phyloP scores from a whole-genome alignment of 1,140 invertebrate species.

The Trinorchestia longiramus region DNA sequence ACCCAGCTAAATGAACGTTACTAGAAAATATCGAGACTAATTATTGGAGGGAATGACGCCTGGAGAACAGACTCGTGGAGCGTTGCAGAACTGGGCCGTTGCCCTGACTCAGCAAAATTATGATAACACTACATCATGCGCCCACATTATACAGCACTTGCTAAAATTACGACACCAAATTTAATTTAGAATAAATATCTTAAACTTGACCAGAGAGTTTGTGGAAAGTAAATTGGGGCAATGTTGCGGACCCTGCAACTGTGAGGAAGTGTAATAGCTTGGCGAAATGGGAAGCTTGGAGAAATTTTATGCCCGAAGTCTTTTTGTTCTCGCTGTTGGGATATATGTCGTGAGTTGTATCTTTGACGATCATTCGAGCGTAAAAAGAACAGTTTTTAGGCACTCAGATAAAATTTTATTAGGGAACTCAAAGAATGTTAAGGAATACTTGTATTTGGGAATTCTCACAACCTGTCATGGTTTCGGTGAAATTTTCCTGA shows the following conservation, averaged over 20 bases:
- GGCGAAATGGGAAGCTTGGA: background rate
- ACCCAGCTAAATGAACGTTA: background rate
- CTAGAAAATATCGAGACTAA: slow-evolving; percentile 2
- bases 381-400: background rate
- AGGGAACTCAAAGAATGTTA: background rate
- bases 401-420: background rate
- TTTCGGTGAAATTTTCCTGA: background rate
- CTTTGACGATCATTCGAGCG: background rate
- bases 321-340: background rate
- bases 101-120: background rate
- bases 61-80: background rate
- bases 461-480: background rate
- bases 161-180: background rate
- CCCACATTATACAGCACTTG: background rate
- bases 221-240: background rate
- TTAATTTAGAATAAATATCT: background rate
- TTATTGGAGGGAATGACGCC: slow-evolving; percentile 3
- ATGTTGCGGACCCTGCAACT: background rate
- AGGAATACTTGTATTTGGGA: background rate
- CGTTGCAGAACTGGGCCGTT: background rate
- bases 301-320: background rate
- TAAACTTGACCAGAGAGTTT: background rate
- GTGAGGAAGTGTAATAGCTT: background rate
- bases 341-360: background rate
- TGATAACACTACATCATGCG: background rate